phyloP scores from a whole-genome alignment of 1,140 invertebrate genomes.

The Onthophagus taurus region DNA sequence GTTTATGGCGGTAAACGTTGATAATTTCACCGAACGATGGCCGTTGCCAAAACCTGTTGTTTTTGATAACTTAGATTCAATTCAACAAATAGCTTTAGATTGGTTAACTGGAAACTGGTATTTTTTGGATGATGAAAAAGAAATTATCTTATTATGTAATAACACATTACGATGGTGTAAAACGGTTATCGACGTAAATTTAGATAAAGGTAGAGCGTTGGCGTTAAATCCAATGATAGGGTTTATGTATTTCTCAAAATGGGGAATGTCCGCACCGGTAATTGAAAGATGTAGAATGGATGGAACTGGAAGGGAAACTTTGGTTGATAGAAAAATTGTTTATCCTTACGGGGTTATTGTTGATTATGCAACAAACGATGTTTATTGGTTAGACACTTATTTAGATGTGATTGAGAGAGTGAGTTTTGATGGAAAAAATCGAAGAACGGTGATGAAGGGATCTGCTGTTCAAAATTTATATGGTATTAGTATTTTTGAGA shows the following conservation, averaged over 20 bases:
- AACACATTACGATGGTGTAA: constrained; percentile 52
- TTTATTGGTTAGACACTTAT: constrained; percentile 75
- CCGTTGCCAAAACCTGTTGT: constrained; percentile 45
- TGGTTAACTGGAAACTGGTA: constrained; percentile 84
- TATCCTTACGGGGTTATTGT: constrained; percentile 62
- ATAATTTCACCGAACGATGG: constrained; percentile 49
- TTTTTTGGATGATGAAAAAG: constrained; percentile 63
- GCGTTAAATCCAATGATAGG: constrained; percentile 73
- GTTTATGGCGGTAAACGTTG: constrained; percentile 50
- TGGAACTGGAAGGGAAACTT: constrained; percentile 43
- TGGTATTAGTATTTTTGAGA: constrained; percentile 61
- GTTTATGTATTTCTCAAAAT: constrained; percentile 70
- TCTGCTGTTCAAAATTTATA: constrained; percentile 55
- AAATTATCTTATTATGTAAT: constrained; percentile 64
- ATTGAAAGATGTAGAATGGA: constrained; percentile 54
- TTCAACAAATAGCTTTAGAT: constrained; percentile 67
- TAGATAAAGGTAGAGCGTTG: constrained; percentile 65
- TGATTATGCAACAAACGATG: constrained; percentile 58
- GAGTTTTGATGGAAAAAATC: constrained; percentile 57
- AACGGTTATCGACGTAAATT: constrained; percentile 54
- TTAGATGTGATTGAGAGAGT: constrained; percentile 62
- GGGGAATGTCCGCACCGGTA: constrained; percentile 51
- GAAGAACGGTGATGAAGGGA: constrained; percentile 53
- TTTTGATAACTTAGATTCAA: constrained; percentile 47
- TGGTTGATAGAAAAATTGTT: constrained; percentile 57